These are phyloP conservation scores for Siniperca scherzeri DNA, from an alignment of 2,797 vertebrate genomes.

Conservation along the genomic window DNA sequence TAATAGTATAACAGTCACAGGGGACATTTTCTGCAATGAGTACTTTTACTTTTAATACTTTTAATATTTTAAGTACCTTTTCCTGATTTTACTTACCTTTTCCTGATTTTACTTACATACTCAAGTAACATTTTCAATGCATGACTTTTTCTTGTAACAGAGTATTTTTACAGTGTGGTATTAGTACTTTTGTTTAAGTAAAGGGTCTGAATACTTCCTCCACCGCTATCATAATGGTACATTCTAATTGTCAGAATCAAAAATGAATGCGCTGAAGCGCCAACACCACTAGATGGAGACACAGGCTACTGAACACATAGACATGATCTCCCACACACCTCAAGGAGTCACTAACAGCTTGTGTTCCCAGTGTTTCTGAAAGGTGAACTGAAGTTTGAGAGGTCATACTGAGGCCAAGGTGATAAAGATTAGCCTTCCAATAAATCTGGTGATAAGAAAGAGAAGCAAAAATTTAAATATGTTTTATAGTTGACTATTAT, in stretches of 20 bases:
- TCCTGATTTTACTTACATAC: too few relatives aligned
- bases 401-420: slow-evolving; percentile 58
- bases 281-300: slow-evolving; percentile 65
- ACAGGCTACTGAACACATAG: neutral
- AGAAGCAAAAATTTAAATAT: slow-evolving; percentile 40
- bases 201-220: too few relatives aligned
- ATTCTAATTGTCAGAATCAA: neutral
- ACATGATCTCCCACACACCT: neutral
- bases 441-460: slow-evolving; percentile 66
- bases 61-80: too few relatives aligned
- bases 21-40: too few relatives aligned
- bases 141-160: too few relatives aligned
- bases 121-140: too few relatives aligned
- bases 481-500: slow-evolving; percentile 41
- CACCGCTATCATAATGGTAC: neutral
- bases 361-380: slow-evolving; percentile 3
- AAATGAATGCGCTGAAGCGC: neutral
- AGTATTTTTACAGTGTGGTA: too few relatives aligned
- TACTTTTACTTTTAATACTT: too few relatives aligned
- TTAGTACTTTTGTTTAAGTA: too few relatives aligned
- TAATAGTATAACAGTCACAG: too few relatives aligned
- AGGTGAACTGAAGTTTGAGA: slow-evolving; percentile 58
- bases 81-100: too few relatives aligned
- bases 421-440: slow-evolving; percentile 59
- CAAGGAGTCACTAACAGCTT: slow-evolving; percentile 1